Evolutionary conservation across 30 jellyfish, hydroid and myxozoan genomes (phyloP).

Genomic region (Turritopsis dohrnii): DNA sequence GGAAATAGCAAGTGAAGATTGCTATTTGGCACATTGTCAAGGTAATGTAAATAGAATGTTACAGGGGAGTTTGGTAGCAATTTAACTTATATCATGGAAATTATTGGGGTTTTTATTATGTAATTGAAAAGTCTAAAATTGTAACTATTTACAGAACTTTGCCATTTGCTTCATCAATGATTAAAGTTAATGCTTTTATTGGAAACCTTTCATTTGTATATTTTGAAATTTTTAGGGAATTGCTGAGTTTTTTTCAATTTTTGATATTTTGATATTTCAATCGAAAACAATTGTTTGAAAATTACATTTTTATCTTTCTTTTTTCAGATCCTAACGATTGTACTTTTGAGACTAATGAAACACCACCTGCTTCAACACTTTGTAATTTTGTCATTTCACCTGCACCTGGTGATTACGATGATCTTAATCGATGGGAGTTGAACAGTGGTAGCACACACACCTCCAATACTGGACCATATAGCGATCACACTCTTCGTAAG

Average conservation of each 20-base stretch:
- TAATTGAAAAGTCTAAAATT: not conserved
- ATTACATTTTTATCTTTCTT: not conserved
- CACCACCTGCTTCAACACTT: not conserved
- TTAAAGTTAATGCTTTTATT: too few species aligned
- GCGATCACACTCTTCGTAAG: not conserved
- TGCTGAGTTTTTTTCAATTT: too few species aligned
- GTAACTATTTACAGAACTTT: too few species aligned
- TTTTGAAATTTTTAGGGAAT: too few species aligned
- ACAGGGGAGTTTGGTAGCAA: not conserved
- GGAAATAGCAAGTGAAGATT: not conserved
- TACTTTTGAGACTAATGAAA: not conserved
- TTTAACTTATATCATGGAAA: not conserved
- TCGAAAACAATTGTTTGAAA: not conserved
- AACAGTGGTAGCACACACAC: not conserved
- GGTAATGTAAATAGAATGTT: too few species aligned
- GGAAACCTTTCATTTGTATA: too few species aligned
- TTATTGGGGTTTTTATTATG: not conserved
- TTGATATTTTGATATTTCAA: too few species aligned
- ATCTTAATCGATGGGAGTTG: not conserved
- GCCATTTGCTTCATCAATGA: too few species aligned
- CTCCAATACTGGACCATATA: not conserved
- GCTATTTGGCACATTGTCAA: not conserved
- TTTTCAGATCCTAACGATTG: not conserved
- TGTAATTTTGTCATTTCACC: not conserved
- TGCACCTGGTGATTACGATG: not conserved